Conservation (phyloP, 1,140 invertebrate species). For the Batillaria attramentaria region DNA sequence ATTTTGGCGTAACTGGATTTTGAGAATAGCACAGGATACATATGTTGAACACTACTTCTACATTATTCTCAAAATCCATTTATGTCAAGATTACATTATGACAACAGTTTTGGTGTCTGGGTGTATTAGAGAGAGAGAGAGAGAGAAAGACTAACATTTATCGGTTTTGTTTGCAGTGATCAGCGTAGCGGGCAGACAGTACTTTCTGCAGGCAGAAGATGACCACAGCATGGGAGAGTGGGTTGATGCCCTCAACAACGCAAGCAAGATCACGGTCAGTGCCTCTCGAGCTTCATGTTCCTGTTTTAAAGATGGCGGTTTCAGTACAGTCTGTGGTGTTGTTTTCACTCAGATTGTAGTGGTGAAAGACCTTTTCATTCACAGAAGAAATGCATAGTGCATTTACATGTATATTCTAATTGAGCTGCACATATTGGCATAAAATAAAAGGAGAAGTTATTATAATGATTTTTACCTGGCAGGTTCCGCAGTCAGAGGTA, state of each 20-base stretch:
- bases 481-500: conserved; percentile 33
- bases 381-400: background rate
- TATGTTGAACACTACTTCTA: no score
- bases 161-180: conserved; percentile 42
- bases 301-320: no score
- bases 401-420: background rate
- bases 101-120: background rate
- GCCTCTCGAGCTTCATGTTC: no score
- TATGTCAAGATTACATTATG: background rate
- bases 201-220: conserved; percentile 56
- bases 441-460: background rate
- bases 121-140: no score
- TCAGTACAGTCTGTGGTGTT: no score
- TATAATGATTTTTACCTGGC: background rate
- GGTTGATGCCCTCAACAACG: conserved; percentile 57
- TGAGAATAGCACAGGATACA: no score
- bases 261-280: conserved; percentile 59
- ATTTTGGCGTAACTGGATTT: no score
- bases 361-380: background rate
- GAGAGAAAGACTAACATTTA: no score
- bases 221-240: conserved; percentile 50
- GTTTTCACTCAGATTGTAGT: background rate
- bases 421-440: background rate
- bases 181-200: conserved; percentile 50
- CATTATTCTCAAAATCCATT: no score